A percentile compares a stretch with the other conserved stretches of the same genome.
Conservation (phyloP, 2,797 vertebrate species). For the Carduelis carduelis region DNA sequence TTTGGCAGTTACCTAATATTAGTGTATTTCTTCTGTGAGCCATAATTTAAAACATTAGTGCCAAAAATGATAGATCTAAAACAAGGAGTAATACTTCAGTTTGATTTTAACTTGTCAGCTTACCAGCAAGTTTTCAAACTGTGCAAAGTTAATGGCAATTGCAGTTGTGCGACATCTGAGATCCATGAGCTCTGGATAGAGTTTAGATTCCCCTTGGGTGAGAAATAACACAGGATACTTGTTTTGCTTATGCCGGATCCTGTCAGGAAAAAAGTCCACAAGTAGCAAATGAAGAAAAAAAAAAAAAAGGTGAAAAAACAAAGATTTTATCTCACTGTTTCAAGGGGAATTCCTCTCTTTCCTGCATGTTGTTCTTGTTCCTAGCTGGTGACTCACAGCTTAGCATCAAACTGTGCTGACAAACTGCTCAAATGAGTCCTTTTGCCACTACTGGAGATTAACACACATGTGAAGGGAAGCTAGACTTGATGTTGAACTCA, state of each 20-base stretch:
- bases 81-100: background rate
- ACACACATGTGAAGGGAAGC: background rate
- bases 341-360: background rate
- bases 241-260: slow-evolving; percentile 96
- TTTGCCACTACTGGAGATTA: background rate
- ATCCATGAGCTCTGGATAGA: slow-evolving; percentile 95
- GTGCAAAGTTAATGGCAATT: slow-evolving; percentile 94
- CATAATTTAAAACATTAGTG: background rate
- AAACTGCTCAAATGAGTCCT: background rate
- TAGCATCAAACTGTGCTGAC: background rate
- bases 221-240: slow-evolving; percentile 97
- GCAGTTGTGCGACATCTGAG: slow-evolving; percentile 89
- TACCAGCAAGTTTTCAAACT: slow-evolving; percentile 96
- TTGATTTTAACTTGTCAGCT: slow-evolving; percentile 31
- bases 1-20: background rate
- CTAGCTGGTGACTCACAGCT: background rate
- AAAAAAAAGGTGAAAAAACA: background rate
- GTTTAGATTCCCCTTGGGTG: slow-evolving; percentile 89
- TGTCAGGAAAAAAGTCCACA: slow-evolving; percentile 40
- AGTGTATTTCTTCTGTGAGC: background rate
- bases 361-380: background rate
- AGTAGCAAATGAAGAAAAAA: background rate
- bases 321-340: background rate
- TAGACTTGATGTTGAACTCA: background rate
- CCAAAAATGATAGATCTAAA: background rate